Percentiles rank a stretch among this genome's conserved stretches.
Evolutionary conservation across 2,113 vertebrate species (phyloP).

Genomic region (Silurus asotus): DNA sequence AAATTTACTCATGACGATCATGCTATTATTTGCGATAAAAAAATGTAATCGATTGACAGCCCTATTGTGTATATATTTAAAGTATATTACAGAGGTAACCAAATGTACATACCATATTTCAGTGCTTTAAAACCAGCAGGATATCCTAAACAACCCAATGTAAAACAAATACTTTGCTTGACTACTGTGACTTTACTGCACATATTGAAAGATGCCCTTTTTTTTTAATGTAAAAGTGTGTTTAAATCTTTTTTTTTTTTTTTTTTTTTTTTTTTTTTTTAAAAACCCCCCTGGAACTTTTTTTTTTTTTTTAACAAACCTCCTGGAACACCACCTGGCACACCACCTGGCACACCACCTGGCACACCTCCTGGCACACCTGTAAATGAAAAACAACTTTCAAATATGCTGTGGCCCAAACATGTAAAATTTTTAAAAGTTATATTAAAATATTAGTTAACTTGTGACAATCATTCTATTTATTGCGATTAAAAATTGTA

Average conservation of each 20-base stretch:
- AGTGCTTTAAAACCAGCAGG: constrained; percentile 4
- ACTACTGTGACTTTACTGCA: neutral
- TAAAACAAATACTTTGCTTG: neutral
- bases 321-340: constrained; percentile 20
- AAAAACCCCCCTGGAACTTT: constrained; percentile 12
- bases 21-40: too few relatives aligned
- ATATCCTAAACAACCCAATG: constrained; percentile 4
- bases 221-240: neutral
- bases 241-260: neutral
- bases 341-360: constrained; percentile 35
- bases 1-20: too few relatives aligned
- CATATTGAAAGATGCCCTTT: too few relatives aligned
- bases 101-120: constrained; percentile 22
- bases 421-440: too few relatives aligned
- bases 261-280: neutral
- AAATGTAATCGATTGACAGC: too few relatives aligned
- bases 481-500: too few relatives aligned
- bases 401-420: too few relatives aligned
- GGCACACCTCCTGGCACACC: constrained; percentile 50
- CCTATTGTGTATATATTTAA: too few relatives aligned
- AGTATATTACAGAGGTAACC: neutral
- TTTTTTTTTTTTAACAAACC: neutral
- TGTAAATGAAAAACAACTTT: too few relatives aligned
- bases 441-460: too few relatives aligned
- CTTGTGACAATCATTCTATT: too few relatives aligned